These are phyloP conservation scores for Teleopsis dalmanni DNA, from an alignment of 1,140 invertebrate species.

Conservation along the genomic window DNA sequence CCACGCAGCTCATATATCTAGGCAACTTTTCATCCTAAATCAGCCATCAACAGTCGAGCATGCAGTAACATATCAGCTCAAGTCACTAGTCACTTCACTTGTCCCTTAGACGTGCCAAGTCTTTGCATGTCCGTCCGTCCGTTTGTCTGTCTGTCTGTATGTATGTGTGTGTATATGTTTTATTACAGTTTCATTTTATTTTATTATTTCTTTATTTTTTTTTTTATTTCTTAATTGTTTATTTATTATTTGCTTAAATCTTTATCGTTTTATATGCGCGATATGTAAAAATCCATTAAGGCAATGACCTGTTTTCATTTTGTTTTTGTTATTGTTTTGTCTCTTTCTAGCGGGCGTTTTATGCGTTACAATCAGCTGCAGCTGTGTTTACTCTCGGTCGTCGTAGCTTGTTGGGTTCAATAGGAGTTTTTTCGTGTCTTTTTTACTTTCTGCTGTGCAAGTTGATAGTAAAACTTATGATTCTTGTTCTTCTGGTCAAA, in stretches of 20 bases:
- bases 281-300: conserved; percentile 39
- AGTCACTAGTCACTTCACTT: too few species aligned
- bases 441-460: background rate
- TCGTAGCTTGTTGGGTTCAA: conserved; percentile 3
- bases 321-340: conserved; percentile 36
- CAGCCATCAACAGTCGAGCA: too few species aligned
- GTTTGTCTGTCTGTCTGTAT: background rate
- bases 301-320: conserved; percentile 43
- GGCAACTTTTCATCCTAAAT: too few species aligned
- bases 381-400: conserved; percentile 12
- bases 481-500: conserved; percentile 31
- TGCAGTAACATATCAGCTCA: too few species aligned
- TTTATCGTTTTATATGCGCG: background rate
- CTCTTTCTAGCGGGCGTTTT: conserved; percentile 16
- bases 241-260: background rate
- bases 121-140: background rate
- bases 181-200: too few species aligned
- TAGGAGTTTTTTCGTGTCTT: background rate
- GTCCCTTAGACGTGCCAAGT: background rate
- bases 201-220: too few species aligned
- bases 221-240: too few species aligned
- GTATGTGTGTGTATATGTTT: background rate
- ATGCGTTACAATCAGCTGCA: conserved; percentile 7
- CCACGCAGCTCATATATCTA: too few species aligned
- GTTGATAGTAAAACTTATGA: conserved; percentile 27